Conservation (phyloP, 1,140 invertebrate genomes). For the Polypedilum vanderplanki region DNA sequence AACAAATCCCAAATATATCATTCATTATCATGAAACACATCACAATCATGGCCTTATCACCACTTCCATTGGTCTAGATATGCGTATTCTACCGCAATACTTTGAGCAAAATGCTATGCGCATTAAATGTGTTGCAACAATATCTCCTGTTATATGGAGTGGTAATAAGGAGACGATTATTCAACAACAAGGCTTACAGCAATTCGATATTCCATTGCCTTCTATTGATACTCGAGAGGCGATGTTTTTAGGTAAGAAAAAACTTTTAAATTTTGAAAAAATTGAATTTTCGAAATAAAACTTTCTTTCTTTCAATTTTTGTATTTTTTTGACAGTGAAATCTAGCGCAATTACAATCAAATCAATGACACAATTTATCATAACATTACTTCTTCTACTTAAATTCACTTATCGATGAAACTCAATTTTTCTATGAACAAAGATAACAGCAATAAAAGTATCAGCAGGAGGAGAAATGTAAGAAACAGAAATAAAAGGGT, state of each 20-base stretch:
- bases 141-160: constrained; percentile 52
- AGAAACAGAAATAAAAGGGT: not conserved
- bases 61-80: constrained; percentile 48
- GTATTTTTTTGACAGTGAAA: not conserved
- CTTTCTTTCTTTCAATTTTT: not conserved
- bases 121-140: constrained; percentile 52
- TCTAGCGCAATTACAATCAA: constrained; percentile 23
- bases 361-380: not conserved
- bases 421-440: not conserved
- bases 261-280: not conserved
- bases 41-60: constrained; percentile 52
- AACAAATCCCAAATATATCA: constrained; percentile 39
- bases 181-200: constrained; percentile 40
- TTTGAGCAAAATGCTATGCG: constrained; percentile 51
- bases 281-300: constrained; percentile 12
- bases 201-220: constrained; percentile 36
- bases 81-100: constrained; percentile 46
- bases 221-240: constrained; percentile 53
- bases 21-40: constrained; percentile 46
- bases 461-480: too few species aligned
- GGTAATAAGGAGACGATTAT: constrained; percentile 50
- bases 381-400: not conserved
- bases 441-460: not conserved
- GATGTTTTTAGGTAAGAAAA: constrained; percentile 49
- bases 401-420: constrained; percentile 12